These are phyloP conservation scores for Phaethon lepturus DNA, from an alignment of 2,113 vertebrate genomes.

Conservation along the genomic window DNA sequence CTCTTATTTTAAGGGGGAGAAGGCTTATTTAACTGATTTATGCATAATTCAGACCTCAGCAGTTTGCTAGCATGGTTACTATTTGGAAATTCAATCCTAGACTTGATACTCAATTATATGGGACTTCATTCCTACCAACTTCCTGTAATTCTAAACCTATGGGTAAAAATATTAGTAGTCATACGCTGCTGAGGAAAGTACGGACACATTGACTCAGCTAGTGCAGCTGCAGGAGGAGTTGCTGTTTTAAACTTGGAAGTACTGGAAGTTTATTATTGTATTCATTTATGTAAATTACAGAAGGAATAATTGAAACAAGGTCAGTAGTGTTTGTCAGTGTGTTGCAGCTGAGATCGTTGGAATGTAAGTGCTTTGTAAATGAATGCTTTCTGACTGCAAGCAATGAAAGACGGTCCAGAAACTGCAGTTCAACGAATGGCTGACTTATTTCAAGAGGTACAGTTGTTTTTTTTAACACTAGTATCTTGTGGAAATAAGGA, in stretches of 20 bases:
- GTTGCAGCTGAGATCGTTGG: slow-evolving; percentile 72
- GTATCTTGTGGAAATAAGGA: slow-evolving; percentile 46
- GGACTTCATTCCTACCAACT: slow-evolving; percentile 88
- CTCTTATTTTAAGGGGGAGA: background rate
- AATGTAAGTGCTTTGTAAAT: slow-evolving; percentile 72
- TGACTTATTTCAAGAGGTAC: slow-evolving; percentile 71
- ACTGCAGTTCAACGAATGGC: slow-evolving; percentile 73
- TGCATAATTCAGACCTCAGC: slow-evolving; percentile 62
- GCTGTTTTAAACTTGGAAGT: slow-evolving; percentile 69
- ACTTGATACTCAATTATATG: slow-evolving; percentile 85
- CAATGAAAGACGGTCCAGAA: slow-evolving; percentile 74
- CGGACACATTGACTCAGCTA: slow-evolving; percentile 79
- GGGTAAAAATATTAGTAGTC: slow-evolving; percentile 95
- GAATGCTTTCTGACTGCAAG: slow-evolving; percentile 72
- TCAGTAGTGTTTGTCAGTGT: slow-evolving; percentile 74
- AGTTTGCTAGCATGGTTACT: slow-evolving; percentile 73
- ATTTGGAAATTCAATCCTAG: slow-evolving; percentile 80
- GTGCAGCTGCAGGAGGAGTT: slow-evolving; percentile 74
- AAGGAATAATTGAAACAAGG: slow-evolving; percentile 77
- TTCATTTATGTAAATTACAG: slow-evolving; percentile 75
- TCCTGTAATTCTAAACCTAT: slow-evolving; percentile 94
- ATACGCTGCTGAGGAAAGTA: slow-evolving; percentile 81
- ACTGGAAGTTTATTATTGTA: slow-evolving; percentile 70
- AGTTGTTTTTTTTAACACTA: background rate
- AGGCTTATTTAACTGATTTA: slow-evolving; percentile 50